Conservation (phyloP, 2,113 vertebrate species). For the Bombycilla garrulus region DNA sequence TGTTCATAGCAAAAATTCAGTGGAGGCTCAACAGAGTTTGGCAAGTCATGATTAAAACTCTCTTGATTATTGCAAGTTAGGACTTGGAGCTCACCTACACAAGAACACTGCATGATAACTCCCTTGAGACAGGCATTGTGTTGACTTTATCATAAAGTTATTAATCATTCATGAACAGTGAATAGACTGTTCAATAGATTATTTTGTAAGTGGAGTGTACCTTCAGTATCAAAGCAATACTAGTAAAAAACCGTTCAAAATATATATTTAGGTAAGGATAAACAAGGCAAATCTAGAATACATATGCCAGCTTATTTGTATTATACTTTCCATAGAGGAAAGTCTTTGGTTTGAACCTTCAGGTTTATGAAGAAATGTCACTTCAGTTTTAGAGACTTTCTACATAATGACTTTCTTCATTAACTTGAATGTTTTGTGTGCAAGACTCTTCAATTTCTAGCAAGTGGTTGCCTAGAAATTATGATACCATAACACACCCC, state of each 20-base stretch:
- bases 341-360: background rate
- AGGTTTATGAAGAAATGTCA: background rate
- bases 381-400: background rate
- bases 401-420: background rate
- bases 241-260: background rate
- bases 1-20: background rate
- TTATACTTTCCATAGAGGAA: background rate
- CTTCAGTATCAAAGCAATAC: background rate
- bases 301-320: background rate
- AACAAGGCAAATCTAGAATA: background rate
- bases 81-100: background rate
- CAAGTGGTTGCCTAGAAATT: background rate
- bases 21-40: background rate
- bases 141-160: background rate
- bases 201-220: background rate
- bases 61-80: background rate
- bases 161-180: conserved; percentile 2
- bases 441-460: background rate
- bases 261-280: background rate
- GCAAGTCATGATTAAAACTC: background rate
- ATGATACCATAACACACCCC: background rate
- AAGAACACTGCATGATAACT: background rate
- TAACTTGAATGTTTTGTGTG: background rate
- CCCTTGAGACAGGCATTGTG: background rate
- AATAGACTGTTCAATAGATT: background rate